Evolutionary conservation across 2,797 vertebrate genomes (phyloP).

Genomic region (Emys orbicularis): DNA sequence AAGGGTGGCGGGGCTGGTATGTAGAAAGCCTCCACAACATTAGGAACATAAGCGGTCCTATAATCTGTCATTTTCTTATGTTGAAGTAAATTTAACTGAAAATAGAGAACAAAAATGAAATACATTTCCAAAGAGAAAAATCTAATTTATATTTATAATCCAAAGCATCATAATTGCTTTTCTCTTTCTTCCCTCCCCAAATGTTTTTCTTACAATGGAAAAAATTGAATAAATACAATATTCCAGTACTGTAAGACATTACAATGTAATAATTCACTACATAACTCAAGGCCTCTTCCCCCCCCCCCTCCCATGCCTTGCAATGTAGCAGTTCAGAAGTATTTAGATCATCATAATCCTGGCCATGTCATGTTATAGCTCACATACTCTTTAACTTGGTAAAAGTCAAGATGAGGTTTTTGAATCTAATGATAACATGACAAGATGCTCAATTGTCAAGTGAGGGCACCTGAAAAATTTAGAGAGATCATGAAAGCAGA

Average conservation of each 20-base stretch:
- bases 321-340: accelerated
- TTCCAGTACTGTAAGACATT: neutral
- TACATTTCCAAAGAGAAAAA: neutral
- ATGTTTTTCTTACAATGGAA: neutral
- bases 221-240: neutral
- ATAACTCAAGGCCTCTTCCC: neutral
- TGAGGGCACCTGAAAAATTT: neutral
- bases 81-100: slow-evolving; percentile 26
- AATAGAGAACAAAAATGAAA: neutral
- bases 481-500: neutral
- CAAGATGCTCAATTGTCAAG: neutral
- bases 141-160: neutral
- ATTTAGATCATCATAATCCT: neutral
- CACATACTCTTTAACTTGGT: neutral
- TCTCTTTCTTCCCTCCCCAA: neutral
- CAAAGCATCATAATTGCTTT: neutral
- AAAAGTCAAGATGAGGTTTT: neutral
- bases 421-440: accelerated
- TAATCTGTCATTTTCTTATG: slow-evolving; percentile 35
- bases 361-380: neutral
- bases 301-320: neutral
- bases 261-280: neutral
- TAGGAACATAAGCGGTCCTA: slow-evolving; percentile 46
- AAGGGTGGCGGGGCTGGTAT: slow-evolving; percentile 50
- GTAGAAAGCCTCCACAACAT: slow-evolving; percentile 53